Base-by-base conservation (phyloP, 2,113 vertebrate genomes). In the Hemiprocne comata region DNA sequence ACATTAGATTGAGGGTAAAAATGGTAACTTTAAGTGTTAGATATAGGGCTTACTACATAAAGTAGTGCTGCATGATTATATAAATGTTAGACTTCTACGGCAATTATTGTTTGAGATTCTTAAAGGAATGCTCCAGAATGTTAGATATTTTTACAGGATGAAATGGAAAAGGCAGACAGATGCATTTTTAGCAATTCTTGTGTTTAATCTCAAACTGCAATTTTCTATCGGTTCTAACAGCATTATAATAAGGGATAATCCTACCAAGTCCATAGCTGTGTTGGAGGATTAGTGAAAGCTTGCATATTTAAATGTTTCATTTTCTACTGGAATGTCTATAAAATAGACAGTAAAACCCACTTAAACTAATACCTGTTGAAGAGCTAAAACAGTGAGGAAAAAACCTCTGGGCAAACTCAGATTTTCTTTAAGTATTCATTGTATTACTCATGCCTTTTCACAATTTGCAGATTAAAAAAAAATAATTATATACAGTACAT, bases 361-460 rank as follows among this genome's bases (percentile, higher is more conserved):
- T 96, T 96, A 93, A 95, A 95, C 65, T 90, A 95, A 96, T 96
- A 97, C 96, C 96, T 97, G 96, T 97, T 97, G 96, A 96, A 95
- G 83, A 44, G 62, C 85, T 90, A 55, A 84, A 93, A 73, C 26
- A 73, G 87, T 62, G 64, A 38, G 54, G 51, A 28, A 80, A 44
- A 81, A 76, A 17, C 40, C 72, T 31, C 82, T 74, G 40, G 61
- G 24, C 28, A 74, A 79, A 84, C 81, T 86, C 61, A 65, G 33
- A 62, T 87, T 90, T 90, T 71, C 61, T 83, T 69, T 60, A 62
- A 53, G 50, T 61, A 82, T 85, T 90, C 21, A 24, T 75, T 74
- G 23, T 50, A n/a, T 72, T 60, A 26, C 0, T 16, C 42, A 53
- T 25, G 18, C 34, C 31, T 79, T 62, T 91, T 85, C 33, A 66